Evolutionary conservation across 2,888 invertebrate species (phyloP).

Genomic region (Drosophila limbata): DNA sequence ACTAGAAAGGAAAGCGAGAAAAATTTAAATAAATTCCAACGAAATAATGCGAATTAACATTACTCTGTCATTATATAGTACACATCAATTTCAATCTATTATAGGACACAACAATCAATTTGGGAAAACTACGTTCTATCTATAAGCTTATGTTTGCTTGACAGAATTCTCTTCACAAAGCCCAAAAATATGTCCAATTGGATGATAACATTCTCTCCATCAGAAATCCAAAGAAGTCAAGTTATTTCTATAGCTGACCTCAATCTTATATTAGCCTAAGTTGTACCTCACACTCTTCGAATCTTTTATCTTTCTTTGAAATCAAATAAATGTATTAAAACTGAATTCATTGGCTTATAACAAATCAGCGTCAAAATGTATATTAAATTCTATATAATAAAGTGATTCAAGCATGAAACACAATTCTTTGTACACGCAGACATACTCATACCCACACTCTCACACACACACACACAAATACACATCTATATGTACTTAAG

Average conservation of each 20-base stretch:
- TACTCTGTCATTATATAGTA: too few relatives aligned
- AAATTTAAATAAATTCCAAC: neutral
- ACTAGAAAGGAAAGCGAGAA: too few relatives aligned
- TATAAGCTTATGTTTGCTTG: too few relatives aligned
- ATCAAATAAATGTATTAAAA: slow-evolving; percentile 18
- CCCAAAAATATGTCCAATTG: too few relatives aligned
- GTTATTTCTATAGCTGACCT: neutral
- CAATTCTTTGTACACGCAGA: slow-evolving; percentile 40
- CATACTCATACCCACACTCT: slow-evolving; percentile 8
- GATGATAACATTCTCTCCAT: neutral
- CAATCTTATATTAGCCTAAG: neutral
- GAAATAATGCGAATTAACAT: neutral
- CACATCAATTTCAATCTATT: too few relatives aligned
- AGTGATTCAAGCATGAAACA: slow-evolving; percentile 70
- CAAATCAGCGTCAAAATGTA: slow-evolving; percentile 67
- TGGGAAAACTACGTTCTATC: too few relatives aligned
- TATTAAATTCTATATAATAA: slow-evolving; percentile 68
- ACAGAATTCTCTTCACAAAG: too few relatives aligned
- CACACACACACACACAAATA: slow-evolving; percentile 31
- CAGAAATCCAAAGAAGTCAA: neutral
- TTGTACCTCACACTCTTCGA: neutral
- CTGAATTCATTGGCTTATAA: slow-evolving; percentile 39
- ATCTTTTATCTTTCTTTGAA: slow-evolving; percentile 4
- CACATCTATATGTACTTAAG: slow-evolving; percentile 20
- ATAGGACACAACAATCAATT: too few relatives aligned